These are phyloP conservation scores for Noctuana brunneofusca DNA, from an alignment of 2,888 invertebrate species.

Conservation along the genomic window DNA sequence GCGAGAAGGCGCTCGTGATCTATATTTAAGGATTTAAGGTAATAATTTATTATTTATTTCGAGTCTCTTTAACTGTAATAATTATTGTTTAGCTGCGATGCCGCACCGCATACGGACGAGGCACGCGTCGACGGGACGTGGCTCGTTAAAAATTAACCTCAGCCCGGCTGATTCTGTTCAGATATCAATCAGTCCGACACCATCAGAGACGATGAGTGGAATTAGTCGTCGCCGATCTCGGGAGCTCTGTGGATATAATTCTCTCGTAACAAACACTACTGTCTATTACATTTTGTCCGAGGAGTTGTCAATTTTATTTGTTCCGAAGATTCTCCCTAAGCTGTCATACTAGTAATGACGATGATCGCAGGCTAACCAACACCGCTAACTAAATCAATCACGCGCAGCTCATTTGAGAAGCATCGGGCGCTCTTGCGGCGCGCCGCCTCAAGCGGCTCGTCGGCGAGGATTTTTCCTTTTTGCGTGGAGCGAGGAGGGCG, in stretches of 20 bases:
- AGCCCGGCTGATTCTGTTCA: conserved; percentile 56
- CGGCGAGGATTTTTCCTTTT: conserved; percentile 70
- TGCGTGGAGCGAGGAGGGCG: conserved; percentile 69
- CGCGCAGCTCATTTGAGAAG: conserved; percentile 61
- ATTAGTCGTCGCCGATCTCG: conserved; percentile 57
- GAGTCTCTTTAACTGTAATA: conserved; percentile 81
- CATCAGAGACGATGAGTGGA: conserved; percentile 46
- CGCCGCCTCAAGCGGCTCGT: conserved; percentile 55
- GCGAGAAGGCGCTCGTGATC: conserved; percentile 83
- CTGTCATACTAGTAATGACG: conserved; percentile 44
- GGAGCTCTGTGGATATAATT: conserved; percentile 56
- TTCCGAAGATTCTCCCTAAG: conserved; percentile 34
- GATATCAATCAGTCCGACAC: conserved; percentile 30
- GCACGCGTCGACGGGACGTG: conserved; percentile 75
- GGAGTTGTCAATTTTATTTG: conserved; percentile 13
- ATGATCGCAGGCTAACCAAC: conserved; percentile 47
- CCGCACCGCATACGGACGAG: conserved; percentile 79
- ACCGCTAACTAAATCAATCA: conserved; percentile 58
- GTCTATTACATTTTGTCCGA: background rate
- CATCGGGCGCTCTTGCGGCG: conserved; percentile 51
- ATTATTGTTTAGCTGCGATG: conserved; percentile 75
- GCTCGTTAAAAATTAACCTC: conserved; percentile 53
- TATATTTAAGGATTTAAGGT: conserved; percentile 83
- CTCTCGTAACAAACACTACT: conserved; percentile 25
- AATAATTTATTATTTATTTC: conserved; percentile 84